phyloP scores from a whole-genome alignment of 2,888 invertebrate genomes.

The Conchocele bisecta region DNA sequence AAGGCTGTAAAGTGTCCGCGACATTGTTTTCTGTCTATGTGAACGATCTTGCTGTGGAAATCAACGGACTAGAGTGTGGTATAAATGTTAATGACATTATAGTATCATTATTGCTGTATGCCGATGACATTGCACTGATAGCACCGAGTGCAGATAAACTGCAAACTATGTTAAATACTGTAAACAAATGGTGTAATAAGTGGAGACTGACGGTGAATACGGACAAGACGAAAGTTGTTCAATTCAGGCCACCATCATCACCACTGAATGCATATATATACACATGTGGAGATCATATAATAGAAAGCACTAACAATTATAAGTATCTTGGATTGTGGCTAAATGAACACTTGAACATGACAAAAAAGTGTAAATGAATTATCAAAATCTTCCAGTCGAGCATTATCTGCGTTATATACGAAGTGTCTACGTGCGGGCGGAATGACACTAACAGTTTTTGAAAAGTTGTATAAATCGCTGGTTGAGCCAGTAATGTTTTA shows the following conservation, averaged over 20 bases:
- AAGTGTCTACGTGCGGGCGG: slow-evolving; percentile 10
- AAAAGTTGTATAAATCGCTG: not conserved
- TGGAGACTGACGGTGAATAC: slow-evolving; percentile 17
- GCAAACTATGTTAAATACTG: slow-evolving; percentile 11
- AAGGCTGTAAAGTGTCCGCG: not conserved
- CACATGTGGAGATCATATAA: not conserved
- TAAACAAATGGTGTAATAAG: slow-evolving; percentile 11
- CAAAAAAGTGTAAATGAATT: slow-evolving; percentile 6
- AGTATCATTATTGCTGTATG: slow-evolving; percentile 8
- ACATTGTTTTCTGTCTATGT: not conserved
- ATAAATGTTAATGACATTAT: not conserved
- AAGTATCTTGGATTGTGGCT: slow-evolving; percentile 21
- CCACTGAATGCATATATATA: not conserved
- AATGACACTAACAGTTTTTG: not conserved
- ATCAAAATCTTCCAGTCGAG: slow-evolving; percentile 21
- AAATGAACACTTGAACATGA: slow-evolving; percentile 5
- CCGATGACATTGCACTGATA: slow-evolving; percentile 29
- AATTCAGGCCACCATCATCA: not conserved
- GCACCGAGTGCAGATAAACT: not conserved
- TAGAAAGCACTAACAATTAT: not conserved
- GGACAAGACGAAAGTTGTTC: slow-evolving; percentile 16
- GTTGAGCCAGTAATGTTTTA: slow-evolving; percentile 8
- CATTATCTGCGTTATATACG: slow-evolving; percentile 1
- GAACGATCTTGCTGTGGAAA: not conserved
- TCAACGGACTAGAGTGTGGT: slow-evolving; percentile 2